Evolutionary conservation across 1,140 invertebrate species (phyloP), one percentile per base, ranked within the genome.

Genomic region (Drosophila asahinai): DNA sequence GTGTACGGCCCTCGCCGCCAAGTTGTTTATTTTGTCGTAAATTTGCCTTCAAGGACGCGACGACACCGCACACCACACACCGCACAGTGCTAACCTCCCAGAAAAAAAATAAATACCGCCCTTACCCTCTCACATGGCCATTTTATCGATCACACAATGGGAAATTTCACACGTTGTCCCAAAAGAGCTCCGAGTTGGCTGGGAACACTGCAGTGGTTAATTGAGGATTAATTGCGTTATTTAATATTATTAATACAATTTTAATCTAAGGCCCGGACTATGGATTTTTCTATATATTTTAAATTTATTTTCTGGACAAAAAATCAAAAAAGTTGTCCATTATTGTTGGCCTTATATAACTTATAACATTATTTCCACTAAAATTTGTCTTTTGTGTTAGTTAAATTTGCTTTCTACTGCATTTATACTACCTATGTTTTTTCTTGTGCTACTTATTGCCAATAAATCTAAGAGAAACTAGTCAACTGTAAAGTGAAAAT

Each of bases 111-210:
- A 54, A 55, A 40, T n/a, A 58, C 40, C 57, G 25, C 61, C 67
- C 22, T 33, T 48, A 40, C 62, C 73, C 30, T 2, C 38, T 6
- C 74, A 42, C 74, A 55, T 55, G 76, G 59, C 62, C 73, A 81
- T 61, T 87, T 87, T 87, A 87, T 87, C 84, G 84, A 87, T 87
- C 84, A 87, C 77, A 87, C 84, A 89, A 89, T 89, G 84, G 81
- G 84, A 87, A 87, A 84, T 81, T 84, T 87, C 74, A 90, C 84
- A 87, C 84, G 77, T 84, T 87, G 64, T 76, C 74, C 49, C 78
- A 62, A 51, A 62, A 40, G 67, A 30, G 7, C 64, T 36, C 11
- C 6, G 1, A 67, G 67, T 45, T 47, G 48, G 40, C 7, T 0
- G 17, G 40, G 19, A n/a, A 6, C n/a, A 15, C 14, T 27, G 38